Percentiles rank a stretch among this genome's conserved stretches.
Conservation (phyloP, 2,888 invertebrate species). For the Sepioteuthis lessoniana region DNA sequence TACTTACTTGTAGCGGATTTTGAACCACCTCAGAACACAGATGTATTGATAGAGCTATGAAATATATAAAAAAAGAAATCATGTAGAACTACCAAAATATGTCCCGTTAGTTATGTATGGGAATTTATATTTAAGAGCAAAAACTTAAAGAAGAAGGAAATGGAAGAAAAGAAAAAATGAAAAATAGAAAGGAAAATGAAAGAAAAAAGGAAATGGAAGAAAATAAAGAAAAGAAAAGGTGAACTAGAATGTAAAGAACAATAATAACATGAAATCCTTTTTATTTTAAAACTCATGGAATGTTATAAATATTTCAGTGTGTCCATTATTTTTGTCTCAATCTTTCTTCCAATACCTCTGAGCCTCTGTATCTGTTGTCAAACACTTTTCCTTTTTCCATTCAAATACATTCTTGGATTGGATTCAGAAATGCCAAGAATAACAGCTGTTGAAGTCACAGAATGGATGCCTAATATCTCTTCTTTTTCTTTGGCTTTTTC, state of each 20-base stretch:
- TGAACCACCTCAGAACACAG: neutral
- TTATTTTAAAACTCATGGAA: constrained; percentile 33
- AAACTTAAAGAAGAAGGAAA: neutral
- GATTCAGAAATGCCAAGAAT: neutral
- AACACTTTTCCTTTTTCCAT: neutral
- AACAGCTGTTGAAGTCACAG: neutral
- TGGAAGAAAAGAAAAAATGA: neutral
- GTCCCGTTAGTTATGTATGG: neutral
- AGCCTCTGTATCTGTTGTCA: neutral
- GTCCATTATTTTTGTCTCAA: neutral
- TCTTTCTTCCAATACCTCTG: neutral
- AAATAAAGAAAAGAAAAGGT: neutral
- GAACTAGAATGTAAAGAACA: neutral
- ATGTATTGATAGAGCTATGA: neutral
- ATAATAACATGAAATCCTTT: neutral
- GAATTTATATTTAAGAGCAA: neutral
- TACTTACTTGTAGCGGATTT: neutral
- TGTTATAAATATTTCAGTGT: constrained; percentile 33
- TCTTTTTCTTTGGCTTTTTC: neutral
- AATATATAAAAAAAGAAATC: neutral
- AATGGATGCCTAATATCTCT: neutral
- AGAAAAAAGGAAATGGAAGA: neutral
- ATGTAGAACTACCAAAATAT: neutral
- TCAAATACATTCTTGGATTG: neutral
- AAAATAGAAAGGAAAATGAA: neutral